Base-by-base conservation (phyloP, 2,888 invertebrate genomes). In the Latheticus oryzae region DNA sequence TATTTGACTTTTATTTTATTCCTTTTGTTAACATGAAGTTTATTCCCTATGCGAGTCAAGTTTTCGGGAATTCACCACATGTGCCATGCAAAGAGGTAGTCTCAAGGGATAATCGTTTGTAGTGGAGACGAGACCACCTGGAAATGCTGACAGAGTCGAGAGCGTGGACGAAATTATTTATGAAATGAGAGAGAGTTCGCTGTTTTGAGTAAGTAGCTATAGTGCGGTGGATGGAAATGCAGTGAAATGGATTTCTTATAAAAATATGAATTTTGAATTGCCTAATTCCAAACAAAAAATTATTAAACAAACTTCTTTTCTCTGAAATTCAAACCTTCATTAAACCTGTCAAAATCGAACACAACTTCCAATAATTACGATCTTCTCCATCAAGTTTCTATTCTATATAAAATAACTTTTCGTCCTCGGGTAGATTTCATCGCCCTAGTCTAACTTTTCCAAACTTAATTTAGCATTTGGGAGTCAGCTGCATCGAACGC, bases 381-480 rank as follows among this genome's bases (percentile, higher is more conserved):
- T 11, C 23, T 21, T 24, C 8, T 23, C 16, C 51, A 21, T 51
- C 51, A 38, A 40, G 51, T 30, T 51, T 38, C 38, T 30, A 30
- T 51, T 51, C 32, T 24, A n/a, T n/a, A 32, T 52, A 52, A 52
- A 43, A 43, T 43, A 43, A 43, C 38, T 42, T 52, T 40, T 30
- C 37, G 13, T 33, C 17, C 53, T 19, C 37, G 42, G 21, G 38
- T 52, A 23, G 28, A 45, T 38, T 16, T 26, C 48, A 15, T 37
- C 37, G 21, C 45, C 45, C 32, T 45, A 45, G 7, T 21, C 45
- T 60, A 71, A 73, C 70, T 72, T 71, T 70, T 71, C 70, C 63
- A 70, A 73, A 73, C 73, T 73, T 73, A 73, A 73, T 73, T 72
- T 72, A 66, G 64, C 68, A 58, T 58, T 62, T 30, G n/a, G n/a